phyloP scores from a whole-genome alignment of 2,797 vertebrate species.

The Sebastes cheni region DNA sequence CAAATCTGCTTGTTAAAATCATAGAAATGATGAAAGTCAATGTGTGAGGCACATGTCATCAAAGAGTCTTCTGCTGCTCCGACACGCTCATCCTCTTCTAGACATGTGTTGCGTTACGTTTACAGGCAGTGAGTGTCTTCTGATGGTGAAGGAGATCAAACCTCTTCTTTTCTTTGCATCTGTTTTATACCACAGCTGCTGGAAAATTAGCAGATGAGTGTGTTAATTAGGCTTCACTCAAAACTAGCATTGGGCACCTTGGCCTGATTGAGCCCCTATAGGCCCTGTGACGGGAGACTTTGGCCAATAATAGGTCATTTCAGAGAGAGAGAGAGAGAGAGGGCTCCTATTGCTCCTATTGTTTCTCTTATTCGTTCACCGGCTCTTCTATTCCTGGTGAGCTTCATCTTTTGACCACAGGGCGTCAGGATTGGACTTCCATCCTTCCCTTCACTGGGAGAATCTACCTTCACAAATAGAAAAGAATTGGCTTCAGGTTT shows the following conservation, averaged over 20 bases:
- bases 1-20: not conserved
- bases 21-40: not conserved
- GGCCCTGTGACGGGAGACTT: too few species aligned
- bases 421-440: constrained; percentile 11
- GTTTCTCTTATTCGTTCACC: too few species aligned
- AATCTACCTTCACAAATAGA: not conserved
- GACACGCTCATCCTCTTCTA: not conserved
- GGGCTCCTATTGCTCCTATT: too few species aligned
- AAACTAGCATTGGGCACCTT: not conserved
- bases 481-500: not conserved
- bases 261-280: not conserved
- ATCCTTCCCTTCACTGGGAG: too few species aligned
- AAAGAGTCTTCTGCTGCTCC: not conserved
- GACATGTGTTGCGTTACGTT: not conserved
- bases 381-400: not conserved
- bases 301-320: too few species aligned
- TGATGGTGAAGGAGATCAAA: not conserved
- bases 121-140: not conserved
- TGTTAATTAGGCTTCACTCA: not conserved
- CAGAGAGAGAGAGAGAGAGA: too few species aligned
- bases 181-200: not conserved
- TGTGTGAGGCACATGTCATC: not conserved
- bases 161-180: not conserved
- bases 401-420: constrained; percentile 23
- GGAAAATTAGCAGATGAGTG: not conserved